Conservation (phyloP, 2,113 vertebrate genomes). For the Electrona antarctica region DNA sequence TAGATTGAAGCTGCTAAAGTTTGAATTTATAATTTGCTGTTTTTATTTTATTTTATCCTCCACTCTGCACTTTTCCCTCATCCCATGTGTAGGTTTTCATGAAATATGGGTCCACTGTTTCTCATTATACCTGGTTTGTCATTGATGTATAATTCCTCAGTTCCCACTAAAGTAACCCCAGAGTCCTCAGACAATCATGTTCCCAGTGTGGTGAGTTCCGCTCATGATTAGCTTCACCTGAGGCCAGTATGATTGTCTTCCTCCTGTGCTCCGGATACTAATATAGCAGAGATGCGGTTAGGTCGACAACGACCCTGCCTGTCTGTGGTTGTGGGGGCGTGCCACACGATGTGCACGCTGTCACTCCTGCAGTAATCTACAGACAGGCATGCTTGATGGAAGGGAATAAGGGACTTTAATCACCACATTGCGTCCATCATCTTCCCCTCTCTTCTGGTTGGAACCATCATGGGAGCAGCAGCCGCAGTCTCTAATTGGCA, state of each 20-base stretch:
- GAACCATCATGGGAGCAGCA: constrained; percentile 9
- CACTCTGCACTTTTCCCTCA: not conserved
- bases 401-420: constrained; percentile 48
- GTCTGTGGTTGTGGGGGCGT: constrained; percentile 21
- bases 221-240: constrained; percentile 51
- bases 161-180: constrained; percentile 4
- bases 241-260: constrained; percentile 3
- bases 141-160: constrained; percentile 56
- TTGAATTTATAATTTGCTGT: no score
- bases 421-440: constrained; percentile 36
- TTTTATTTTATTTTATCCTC: not conserved
- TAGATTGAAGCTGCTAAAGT: no score
- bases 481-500: constrained; percentile 51
- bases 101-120: not conserved
- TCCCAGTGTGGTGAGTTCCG: constrained; percentile 16
- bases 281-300: constrained; percentile 47
- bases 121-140: constrained; percentile 21
- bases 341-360: no score
- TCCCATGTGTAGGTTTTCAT: constrained; percentile 1
- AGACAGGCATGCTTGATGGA: constrained; percentile 27
- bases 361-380: no score
- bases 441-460: constrained; percentile 19
- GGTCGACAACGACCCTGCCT: constrained; percentile 3
- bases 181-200: constrained; percentile 49
- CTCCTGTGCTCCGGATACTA: constrained; percentile 36